Percentiles rank a stretch among this genome's conserved stretches.
phyloP scores from a whole-genome alignment of 1,140 invertebrate species.

The Hydropsyche tenuis region DNA sequence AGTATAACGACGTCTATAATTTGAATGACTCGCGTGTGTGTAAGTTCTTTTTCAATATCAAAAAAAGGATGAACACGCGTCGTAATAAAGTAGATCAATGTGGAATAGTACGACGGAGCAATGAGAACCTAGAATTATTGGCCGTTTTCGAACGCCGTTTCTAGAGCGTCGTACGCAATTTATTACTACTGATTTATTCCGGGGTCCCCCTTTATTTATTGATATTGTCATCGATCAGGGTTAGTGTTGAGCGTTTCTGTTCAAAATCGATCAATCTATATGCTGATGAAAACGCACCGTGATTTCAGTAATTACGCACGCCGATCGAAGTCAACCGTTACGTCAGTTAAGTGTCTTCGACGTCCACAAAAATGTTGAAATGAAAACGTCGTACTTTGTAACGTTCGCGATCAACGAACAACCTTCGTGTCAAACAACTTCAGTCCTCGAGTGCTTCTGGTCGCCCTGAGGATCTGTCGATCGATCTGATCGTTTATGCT shows the following conservation, averaged over 20 bases:
- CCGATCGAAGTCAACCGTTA: no score
- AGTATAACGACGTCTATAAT: constrained; percentile 25
- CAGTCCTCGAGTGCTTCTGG: no score
- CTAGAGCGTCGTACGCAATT: constrained; percentile 1
- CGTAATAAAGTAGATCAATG: constrained; percentile 15
- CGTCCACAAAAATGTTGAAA: no score
- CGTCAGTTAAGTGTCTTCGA: no score
- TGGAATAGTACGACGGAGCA: neutral
- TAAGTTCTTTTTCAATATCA: neutral
- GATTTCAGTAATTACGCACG: no score
- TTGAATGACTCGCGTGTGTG: constrained; percentile 22
- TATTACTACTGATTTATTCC: neutral
- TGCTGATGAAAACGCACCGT: constrained; percentile 10
- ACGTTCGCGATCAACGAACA: neutral
- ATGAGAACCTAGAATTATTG: constrained; percentile 14
- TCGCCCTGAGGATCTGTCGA: no score
- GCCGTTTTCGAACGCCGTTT: constrained; percentile 4
- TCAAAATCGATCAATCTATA: constrained; percentile 11
- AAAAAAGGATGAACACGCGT: constrained; percentile 25
- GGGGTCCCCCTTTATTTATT: constrained; percentile 14
- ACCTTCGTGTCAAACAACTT: no score
- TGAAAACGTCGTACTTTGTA: neutral
- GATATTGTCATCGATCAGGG: constrained; percentile 17
- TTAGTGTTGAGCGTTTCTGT: neutral
- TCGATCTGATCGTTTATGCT: neutral